phyloP scores from a whole-genome alignment of 2,888 invertebrate genomes.

The Drosophila barbarae region DNA sequence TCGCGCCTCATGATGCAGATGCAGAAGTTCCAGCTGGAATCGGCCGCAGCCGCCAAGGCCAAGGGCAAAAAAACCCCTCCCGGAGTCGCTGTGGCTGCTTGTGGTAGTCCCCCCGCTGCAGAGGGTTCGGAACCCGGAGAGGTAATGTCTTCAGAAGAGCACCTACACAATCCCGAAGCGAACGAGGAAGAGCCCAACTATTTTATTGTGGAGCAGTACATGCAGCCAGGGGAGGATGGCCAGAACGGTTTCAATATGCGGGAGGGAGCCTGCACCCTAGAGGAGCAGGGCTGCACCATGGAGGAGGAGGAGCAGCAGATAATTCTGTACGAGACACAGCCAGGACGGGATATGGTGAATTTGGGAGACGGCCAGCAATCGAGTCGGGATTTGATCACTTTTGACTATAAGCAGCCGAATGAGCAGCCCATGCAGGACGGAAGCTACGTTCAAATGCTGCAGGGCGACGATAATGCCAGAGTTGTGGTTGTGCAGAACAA shows the following conservation, averaged over 20 bases:
- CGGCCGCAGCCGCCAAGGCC: conserved; percentile 67
- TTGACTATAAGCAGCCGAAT: conserved; percentile 4
- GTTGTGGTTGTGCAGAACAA: conserved; percentile 63
- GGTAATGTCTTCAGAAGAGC: conserved; percentile 3
- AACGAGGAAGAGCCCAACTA: conserved; percentile 20
- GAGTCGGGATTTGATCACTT: background rate
- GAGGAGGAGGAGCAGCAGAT: conserved; percentile 25
- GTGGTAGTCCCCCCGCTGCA: background rate
- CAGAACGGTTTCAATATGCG: background rate
- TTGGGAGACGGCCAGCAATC: too few relatives aligned
- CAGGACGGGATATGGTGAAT: background rate
- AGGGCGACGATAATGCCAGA: conserved; percentile 38
- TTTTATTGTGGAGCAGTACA: conserved; percentile 24
- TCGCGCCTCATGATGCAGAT: conserved; percentile 78
- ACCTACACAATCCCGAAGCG: conserved; percentile 22
- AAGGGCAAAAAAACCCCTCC: conserved; percentile 26
- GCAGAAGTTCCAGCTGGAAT: conserved; percentile 77
- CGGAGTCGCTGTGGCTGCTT: background rate
- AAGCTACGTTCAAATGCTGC: conserved; percentile 6
- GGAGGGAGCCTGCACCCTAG: conserved; percentile 5
- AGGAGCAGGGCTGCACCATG: background rate
- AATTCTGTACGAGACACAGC: conserved; percentile 27
- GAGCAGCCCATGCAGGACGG: background rate
- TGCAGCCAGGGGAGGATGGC: conserved; percentile 7
- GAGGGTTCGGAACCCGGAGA: background rate